Conservation (phyloP, 2,888 invertebrate genomes). For the Platynereis dumerilii region DNA sequence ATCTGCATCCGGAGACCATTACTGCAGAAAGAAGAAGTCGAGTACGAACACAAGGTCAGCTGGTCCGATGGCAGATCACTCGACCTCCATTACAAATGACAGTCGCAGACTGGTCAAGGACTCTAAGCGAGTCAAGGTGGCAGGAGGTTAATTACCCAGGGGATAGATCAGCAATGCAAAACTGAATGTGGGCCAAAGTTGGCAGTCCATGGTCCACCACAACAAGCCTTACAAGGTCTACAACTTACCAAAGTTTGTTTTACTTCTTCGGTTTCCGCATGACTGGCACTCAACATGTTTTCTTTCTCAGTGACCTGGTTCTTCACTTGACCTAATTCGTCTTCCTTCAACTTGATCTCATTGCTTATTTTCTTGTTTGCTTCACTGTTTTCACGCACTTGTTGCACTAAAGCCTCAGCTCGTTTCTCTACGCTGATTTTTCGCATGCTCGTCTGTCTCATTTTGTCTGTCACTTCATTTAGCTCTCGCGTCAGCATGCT, state of each 20-base stretch:
- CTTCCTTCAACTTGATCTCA: not conserved
- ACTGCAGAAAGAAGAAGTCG: no score
- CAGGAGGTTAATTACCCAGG: no score
- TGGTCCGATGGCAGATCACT: no score
- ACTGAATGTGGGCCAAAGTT: no score
- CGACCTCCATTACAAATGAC: no score
- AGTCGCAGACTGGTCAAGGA: no score
- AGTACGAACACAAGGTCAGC: no score
- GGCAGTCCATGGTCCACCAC: no score
- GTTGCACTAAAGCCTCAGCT: conserved; percentile 20
- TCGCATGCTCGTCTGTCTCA: conserved; percentile 12
- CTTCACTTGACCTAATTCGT: conserved; percentile 4
- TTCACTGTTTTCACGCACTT: conserved; percentile 12
- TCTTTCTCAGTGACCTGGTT: conserved; percentile 7
- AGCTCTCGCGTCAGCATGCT: conserved; percentile 16
- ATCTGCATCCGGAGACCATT: no score
- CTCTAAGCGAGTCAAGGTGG: no score
- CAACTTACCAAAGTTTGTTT: conserved; percentile 10
- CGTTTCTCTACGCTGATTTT: conserved; percentile 26
- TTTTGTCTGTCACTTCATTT: conserved; percentile 14
- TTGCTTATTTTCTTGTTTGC: not conserved
- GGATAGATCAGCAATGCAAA: no score
- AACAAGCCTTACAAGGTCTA: no score
- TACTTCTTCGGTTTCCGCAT: not conserved
- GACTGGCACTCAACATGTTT: not conserved